Conservation (phyloP, 2,113 vertebrate genomes). For the Hydrolagus affinis region DNA sequence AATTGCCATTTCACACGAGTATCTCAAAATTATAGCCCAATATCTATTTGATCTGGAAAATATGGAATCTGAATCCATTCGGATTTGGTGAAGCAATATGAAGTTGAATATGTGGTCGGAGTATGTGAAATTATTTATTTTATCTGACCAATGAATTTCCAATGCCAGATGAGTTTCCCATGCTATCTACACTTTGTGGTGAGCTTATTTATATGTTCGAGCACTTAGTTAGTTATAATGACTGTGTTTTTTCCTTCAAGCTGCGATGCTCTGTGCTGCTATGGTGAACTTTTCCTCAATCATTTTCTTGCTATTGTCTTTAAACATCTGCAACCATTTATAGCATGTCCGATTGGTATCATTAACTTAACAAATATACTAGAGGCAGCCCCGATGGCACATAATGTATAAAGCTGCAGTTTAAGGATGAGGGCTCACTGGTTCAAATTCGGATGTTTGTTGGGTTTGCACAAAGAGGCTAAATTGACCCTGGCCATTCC, state of each 20-base stretch:
- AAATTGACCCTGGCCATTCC: too few species aligned
- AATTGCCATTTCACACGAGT: too few species aligned
- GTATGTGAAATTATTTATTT: not conserved
- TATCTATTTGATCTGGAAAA: not conserved
- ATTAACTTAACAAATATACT: too few species aligned
- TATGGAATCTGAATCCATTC: not conserved
- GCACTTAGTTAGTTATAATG: not conserved
- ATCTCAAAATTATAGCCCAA: not conserved
- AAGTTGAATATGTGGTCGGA: not conserved
- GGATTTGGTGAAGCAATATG: slow-evolving; percentile 6
- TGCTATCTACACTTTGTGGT: not conserved
- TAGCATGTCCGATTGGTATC: not conserved
- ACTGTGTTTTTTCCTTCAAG: too few species aligned
- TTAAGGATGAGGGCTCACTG: too few species aligned
- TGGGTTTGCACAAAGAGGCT: too few species aligned
- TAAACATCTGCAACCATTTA: slow-evolving; percentile 4
- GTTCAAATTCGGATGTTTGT: too few species aligned
- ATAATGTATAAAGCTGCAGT: too few species aligned
- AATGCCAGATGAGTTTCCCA: not conserved
- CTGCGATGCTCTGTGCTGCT: too few species aligned
- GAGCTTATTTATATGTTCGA: not conserved
- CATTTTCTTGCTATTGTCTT: not conserved
- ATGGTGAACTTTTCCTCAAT: not conserved
- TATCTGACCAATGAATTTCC: not conserved
- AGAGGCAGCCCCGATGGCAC: too few species aligned